Percentiles rank a stretch among this genome's conserved stretches.
Conservation (phyloP, 2,888 invertebrate genomes). For the Drosophila incognita region DNA sequence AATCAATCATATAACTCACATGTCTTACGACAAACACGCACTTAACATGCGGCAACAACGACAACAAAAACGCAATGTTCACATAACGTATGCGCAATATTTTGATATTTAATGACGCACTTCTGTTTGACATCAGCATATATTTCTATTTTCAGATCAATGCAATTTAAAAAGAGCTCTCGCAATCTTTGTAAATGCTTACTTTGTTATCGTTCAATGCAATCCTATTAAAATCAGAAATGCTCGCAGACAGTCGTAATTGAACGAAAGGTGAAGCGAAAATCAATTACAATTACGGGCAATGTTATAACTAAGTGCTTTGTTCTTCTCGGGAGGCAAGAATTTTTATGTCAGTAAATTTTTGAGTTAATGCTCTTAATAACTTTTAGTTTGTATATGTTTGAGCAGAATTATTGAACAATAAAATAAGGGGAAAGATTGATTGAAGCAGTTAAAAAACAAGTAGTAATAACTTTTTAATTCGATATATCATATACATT, state of each 20-base stretch:
- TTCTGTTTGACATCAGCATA: constrained; percentile 29
- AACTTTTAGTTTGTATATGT: too few relatives aligned
- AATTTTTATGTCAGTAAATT: not conserved
- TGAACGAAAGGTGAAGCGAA: constrained; percentile 13
- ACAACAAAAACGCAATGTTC: constrained; percentile 7
- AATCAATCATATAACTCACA: not conserved
- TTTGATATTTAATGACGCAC: constrained; percentile 36
- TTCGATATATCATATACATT: too few relatives aligned
- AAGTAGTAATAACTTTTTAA: not conserved
- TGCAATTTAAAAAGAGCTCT: constrained; percentile 19
- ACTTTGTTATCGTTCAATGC: not conserved
- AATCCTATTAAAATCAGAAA: constrained; percentile 22
- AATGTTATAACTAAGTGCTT: not conserved
- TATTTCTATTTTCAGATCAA: constrained; percentile 22
- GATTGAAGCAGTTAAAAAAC: not conserved
- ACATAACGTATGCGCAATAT: constrained; percentile 42
- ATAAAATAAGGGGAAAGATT: not conserved
- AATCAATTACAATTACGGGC: not conserved
- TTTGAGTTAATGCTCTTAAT: not conserved
- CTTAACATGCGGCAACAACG: not conserved
- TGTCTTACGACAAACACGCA: not conserved
- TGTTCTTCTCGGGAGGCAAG: not conserved
- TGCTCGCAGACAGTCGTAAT: not conserved
- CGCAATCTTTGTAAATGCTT: not conserved
- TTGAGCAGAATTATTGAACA: not conserved